Percentiles rank a stretch among this genome's conserved stretches.
Conservation (phyloP, 2,113 vertebrate genomes). For the Saiga tatarica region DNA sequence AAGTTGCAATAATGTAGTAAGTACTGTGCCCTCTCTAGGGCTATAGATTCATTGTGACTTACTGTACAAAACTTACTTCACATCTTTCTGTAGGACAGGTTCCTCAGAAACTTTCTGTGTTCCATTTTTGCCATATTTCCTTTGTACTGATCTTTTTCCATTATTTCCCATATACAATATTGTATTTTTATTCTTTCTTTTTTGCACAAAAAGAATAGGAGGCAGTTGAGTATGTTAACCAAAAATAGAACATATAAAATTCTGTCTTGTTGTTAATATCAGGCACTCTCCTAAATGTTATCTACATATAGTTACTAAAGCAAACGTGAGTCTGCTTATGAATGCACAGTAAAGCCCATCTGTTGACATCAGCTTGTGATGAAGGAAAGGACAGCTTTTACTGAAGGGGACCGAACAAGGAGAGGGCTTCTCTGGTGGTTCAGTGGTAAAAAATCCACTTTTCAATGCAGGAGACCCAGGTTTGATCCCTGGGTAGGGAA, state of each 20-base stretch:
- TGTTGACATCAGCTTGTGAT: background rate
- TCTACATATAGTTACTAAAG: background rate
- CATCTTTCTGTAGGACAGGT: background rate
- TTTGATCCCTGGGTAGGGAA: background rate
- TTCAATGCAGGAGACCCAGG: background rate
- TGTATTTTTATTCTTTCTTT: background rate
- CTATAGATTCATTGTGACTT: background rate
- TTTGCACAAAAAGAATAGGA: background rate
- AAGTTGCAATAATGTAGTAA: background rate
- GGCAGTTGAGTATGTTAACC: background rate
- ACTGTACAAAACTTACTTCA: background rate
- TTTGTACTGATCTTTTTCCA: background rate
- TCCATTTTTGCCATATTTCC: background rate
- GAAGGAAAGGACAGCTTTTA: background rate
- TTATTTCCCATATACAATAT: background rate
- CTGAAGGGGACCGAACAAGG: background rate
- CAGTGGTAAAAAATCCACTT: background rate
- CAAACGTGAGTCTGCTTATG: background rate
- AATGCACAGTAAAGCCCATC: background rate
- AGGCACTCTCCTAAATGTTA: background rate
- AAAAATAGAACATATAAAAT: background rate
- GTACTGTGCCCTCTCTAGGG: accelerated
- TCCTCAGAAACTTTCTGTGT: background rate
- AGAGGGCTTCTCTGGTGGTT: background rate
- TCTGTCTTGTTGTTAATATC: background rate